Evolutionary conservation across 2,113 vertebrate genomes (phyloP).

Genomic region (Anarhynchus alexandrinus): DNA sequence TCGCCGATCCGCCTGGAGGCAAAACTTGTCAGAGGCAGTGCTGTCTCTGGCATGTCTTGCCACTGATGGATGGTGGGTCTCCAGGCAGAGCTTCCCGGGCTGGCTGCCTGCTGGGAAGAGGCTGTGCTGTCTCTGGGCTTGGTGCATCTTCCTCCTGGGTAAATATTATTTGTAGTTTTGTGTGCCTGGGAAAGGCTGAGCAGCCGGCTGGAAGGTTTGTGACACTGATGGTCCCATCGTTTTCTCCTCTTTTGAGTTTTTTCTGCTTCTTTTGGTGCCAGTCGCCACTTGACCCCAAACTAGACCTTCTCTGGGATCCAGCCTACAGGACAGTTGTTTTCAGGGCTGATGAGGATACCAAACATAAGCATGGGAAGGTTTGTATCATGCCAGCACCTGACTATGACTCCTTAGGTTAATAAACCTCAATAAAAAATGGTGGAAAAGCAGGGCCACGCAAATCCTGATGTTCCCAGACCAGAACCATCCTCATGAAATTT

Average conservation of each 20-base stretch:
- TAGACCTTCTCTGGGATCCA: not conserved
- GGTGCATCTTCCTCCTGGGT: not conserved
- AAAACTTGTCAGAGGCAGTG: not conserved
- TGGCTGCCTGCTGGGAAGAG: not conserved
- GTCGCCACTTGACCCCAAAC: not conserved
- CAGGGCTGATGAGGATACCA: not conserved
- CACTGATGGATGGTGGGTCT: not conserved
- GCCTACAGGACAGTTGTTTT: not conserved
- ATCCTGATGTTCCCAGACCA: rapidly evolving
- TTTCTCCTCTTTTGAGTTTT: not conserved
- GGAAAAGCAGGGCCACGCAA: not conserved
- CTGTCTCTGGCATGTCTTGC: not conserved
- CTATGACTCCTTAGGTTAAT: not conserved
- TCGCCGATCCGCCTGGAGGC: not conserved
- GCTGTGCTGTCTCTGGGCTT: not conserved
- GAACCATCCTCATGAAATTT: not conserved
- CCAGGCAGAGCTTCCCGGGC: not conserved
- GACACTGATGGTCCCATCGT: not conserved
- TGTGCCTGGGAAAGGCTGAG: not conserved
- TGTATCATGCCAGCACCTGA: not conserved
- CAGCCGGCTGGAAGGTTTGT: not conserved
- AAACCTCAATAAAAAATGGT: not conserved
- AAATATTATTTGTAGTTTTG: not conserved
- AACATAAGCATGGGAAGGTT: not conserved
- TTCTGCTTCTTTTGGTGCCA: not conserved